These are phyloP conservation scores for Brotogeris chrysoptera DNA, from an alignment of 2,797 vertebrate species.

Conservation along the genomic window DNA sequence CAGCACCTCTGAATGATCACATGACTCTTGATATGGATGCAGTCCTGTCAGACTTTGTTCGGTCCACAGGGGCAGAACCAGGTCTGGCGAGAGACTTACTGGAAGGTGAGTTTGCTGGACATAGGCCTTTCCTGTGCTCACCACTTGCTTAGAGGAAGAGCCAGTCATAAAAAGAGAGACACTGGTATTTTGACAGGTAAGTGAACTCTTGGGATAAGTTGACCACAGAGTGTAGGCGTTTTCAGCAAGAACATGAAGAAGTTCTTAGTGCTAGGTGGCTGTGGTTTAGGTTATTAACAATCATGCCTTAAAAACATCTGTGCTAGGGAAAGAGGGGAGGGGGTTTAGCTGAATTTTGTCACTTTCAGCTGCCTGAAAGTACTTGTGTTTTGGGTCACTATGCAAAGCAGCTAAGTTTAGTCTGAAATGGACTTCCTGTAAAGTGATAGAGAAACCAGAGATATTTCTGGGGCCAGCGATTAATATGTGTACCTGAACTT, in stretches of 20 bases:
- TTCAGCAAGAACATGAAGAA: not conserved
- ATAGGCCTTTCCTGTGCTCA: not conserved
- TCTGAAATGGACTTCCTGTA: not conserved
- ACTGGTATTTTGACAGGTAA: not conserved
- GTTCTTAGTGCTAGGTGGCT: not conserved
- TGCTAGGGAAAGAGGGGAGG: not conserved
- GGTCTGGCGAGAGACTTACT: slow-evolving; percentile 99
- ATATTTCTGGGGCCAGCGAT: not conserved
- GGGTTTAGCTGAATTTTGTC: not conserved
- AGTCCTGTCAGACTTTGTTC: slow-evolving; percentile 99
- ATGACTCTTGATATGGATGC: slow-evolving; percentile 99
- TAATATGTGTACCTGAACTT: not conserved
- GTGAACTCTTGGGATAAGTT: not conserved
- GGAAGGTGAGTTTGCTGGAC: slow-evolving; percentile 85
- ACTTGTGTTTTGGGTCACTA: not conserved
- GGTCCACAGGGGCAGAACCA: slow-evolving; percentile 99
- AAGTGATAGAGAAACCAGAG: not conserved
- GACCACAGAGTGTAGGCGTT: not conserved
- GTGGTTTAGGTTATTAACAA: not conserved
- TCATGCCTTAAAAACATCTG: not conserved
- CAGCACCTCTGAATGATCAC: slow-evolving; percentile 92
- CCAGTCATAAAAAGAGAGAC: not conserved
- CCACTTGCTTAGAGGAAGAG: not conserved
- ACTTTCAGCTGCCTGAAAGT: not conserved
- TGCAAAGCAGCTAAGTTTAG: not conserved